A percentile compares a stretch with the other conserved stretches of the same genome.
These are phyloP conservation scores for Andricus grossulariae DNA, from an alignment of 1,140 invertebrate genomes.

Conservation along the genomic window DNA sequence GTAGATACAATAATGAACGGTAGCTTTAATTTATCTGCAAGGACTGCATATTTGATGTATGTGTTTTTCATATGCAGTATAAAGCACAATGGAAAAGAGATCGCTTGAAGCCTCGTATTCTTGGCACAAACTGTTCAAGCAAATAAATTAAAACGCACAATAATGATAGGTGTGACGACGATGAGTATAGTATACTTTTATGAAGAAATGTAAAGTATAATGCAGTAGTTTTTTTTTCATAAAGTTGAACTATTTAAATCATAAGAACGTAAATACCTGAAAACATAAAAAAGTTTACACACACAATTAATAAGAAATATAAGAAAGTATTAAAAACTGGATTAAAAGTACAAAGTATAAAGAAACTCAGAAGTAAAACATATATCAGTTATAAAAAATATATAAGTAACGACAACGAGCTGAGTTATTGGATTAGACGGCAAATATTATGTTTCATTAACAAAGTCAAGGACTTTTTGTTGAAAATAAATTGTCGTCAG, in stretches of 20 bases:
- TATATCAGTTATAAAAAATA: constrained; percentile 35
- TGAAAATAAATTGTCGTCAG: not conserved
- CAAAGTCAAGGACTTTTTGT: constrained; percentile 43
- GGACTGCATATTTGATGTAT: constrained; percentile 65
- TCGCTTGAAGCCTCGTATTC: constrained; percentile 49
- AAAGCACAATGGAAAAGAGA: constrained; percentile 58
- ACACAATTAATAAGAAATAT: constrained; percentile 48
- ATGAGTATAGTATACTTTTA: constrained; percentile 41
- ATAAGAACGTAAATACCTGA: constrained; percentile 57
- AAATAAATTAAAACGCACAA: constrained; percentile 68
- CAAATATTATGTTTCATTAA: constrained; percentile 51
- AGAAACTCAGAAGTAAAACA: constrained; percentile 37
- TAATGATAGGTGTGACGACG: constrained; percentile 54
- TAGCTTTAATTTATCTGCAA: constrained; percentile 71
- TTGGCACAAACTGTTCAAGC: constrained; percentile 55
- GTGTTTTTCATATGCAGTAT: constrained; percentile 65
- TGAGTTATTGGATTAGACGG: not conserved
- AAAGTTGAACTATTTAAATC: constrained; percentile 19
- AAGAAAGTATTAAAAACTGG: constrained; percentile 37
- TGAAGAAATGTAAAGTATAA: constrained; percentile 31
- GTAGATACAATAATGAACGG: constrained; percentile 59
- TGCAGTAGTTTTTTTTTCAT: constrained; percentile 23
- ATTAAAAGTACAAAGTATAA: constrained; percentile 35
- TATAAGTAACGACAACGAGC: constrained; percentile 15
- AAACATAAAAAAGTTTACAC: constrained; percentile 59